Percentiles rank a stretch among this genome's conserved stretches.
phyloP scores from a whole-genome alignment of 1,140 invertebrate species.

The Brachionus manjavacas region DNA sequence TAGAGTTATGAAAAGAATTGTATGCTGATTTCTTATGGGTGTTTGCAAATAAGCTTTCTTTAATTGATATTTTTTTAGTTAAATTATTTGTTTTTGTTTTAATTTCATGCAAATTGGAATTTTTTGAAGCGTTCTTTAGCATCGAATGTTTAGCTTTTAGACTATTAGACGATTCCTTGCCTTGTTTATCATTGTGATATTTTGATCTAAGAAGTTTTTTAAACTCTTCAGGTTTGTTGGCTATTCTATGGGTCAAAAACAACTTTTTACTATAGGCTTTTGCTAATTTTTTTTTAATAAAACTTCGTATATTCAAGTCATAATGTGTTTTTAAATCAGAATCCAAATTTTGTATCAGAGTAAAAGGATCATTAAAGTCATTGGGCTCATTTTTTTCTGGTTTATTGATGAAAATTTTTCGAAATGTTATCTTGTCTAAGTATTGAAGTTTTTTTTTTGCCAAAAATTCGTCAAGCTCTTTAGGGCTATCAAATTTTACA shows the following conservation, averaged over 20 bases:
- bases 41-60: neutral
- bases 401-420: neutral
- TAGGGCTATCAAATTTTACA: neutral
- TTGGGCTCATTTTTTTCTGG: neutral
- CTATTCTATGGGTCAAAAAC: neutral
- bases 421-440: neutral
- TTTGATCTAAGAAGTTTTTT: neutral
- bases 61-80: slow-evolving; percentile 38
- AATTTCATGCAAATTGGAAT: neutral
- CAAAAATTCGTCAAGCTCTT: neutral
- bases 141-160: neutral
- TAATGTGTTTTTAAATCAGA: neutral
- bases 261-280: slow-evolving; percentile 20
- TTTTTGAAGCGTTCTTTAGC: neutral
- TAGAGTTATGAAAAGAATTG: slow-evolving; percentile 34
- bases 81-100: slow-evolving; percentile 28
- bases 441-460: neutral
- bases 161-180: neutral
- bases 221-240: neutral
- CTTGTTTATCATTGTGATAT: neutral
- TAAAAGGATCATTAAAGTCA: neutral
- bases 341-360: neutral
- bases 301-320: neutral
- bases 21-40: slow-evolving; percentile 28
- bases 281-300: slow-evolving; percentile 6